These are phyloP conservation scores for Myripristis murdjan DNA, from an alignment of 2,797 vertebrate genomes.

Conservation along the genomic window DNA sequence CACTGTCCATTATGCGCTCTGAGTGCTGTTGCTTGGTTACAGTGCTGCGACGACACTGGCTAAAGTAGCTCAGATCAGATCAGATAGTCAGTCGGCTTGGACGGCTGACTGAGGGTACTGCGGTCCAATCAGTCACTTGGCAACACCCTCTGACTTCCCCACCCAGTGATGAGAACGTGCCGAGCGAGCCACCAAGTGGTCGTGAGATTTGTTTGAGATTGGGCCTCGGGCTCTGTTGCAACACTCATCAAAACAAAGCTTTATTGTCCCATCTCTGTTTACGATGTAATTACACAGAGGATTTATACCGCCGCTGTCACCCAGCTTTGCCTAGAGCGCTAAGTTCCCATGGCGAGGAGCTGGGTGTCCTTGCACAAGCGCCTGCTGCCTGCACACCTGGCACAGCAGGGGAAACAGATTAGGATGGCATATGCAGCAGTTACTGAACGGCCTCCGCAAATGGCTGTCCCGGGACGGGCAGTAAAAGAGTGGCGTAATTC, in stretches of 20 bases:
- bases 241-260: slow-evolving; percentile 63
- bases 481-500: slow-evolving; percentile 73
- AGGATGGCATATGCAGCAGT: slow-evolving; percentile 76
- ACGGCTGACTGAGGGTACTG: slow-evolving; percentile 31
- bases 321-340: slow-evolving; percentile 60
- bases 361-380: slow-evolving; percentile 70
- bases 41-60: neutral
- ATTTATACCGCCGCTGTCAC: slow-evolving; percentile 62
- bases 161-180: slow-evolving; percentile 15
- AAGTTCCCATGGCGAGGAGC: slow-evolving; percentile 47
- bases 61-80: neutral
- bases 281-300: slow-evolving; percentile 65
- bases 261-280: slow-evolving; percentile 67
- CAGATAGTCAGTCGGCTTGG: slow-evolving; percentile 56
- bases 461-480: slow-evolving; percentile 71
- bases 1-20: slow-evolving; percentile 26
- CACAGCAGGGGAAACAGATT: slow-evolving; percentile 78
- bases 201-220: slow-evolving; percentile 25
- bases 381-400: slow-evolving; percentile 78
- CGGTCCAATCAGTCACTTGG: slow-evolving; percentile 50
- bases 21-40: slow-evolving; percentile 22
- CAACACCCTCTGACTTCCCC: slow-evolving; percentile 39
- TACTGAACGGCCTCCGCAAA: slow-evolving; percentile 67
- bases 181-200: slow-evolving; percentile 7
- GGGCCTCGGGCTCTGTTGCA: slow-evolving; percentile 36